These are phyloP conservation scores for Lasioglossum morio DNA, from an alignment of 2,888 invertebrate genomes.

Conservation along the genomic window DNA sequence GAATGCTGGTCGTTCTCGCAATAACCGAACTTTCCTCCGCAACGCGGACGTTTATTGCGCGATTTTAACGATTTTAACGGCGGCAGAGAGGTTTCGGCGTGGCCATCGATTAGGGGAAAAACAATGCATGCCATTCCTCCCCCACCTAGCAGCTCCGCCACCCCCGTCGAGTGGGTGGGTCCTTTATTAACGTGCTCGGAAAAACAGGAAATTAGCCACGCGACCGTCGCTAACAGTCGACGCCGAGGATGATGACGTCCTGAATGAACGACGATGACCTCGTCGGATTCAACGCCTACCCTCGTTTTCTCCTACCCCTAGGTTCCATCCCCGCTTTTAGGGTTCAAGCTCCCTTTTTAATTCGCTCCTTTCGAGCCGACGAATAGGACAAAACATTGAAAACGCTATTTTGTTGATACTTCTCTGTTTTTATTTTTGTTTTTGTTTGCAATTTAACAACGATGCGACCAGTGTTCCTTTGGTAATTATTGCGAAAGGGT, in stretches of 20 bases:
- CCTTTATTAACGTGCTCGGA: conserved; percentile 66
- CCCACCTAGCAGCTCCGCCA: not conserved
- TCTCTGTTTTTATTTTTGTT: too few species aligned
- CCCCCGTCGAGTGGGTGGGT: conserved; percentile 12
- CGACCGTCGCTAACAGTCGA: conserved; percentile 54
- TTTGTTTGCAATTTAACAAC: too few species aligned
- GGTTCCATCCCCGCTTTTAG: not conserved
- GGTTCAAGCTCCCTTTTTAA: not conserved
- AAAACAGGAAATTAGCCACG: conserved; percentile 71
- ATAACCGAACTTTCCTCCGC: conserved; percentile 36
- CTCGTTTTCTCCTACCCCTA: not conserved
- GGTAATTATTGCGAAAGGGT: too few species aligned
- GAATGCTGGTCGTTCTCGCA: conserved; percentile 14
- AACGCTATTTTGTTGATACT: not conserved
- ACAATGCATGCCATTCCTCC: conserved; percentile 45
- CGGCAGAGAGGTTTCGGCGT: conserved; percentile 47
- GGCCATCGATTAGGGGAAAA: conserved; percentile 57
- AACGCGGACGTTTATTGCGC: conserved; percentile 38
- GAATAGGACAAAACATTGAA: not conserved
- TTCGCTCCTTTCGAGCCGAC: not conserved
- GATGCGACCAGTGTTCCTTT: too few species aligned
- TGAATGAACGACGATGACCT: conserved; percentile 31
- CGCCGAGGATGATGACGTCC: conserved; percentile 47
- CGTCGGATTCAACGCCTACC: not conserved
- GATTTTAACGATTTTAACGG: conserved; percentile 57